Evolutionary conservation across 2,888 invertebrate genomes (phyloP), one percentile per base, ranked within the genome.

Genomic region (Cordilura impudica): DNA sequence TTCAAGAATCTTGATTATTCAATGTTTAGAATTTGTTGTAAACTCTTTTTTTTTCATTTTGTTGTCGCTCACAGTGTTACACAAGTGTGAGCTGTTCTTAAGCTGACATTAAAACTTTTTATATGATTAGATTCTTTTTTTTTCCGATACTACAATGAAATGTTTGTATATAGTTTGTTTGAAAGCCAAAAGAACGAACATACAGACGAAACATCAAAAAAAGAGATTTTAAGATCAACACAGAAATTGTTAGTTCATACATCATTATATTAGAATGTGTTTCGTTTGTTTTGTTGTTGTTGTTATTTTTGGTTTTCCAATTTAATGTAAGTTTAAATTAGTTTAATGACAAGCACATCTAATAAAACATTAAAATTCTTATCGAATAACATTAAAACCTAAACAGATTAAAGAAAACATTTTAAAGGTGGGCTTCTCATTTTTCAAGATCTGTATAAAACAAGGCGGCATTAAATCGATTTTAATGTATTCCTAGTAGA

Each of bases 401-500:
- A 4, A 39, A 39, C n/a, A 39, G 4, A n/a, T 39, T 39, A n/a
- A 39, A 35, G 12, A 51, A 26, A 53, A 63, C 51, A 63, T 21
- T 31, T 21, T 31, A 47, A 51, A 63, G 63, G 63, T 49, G 63
- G 58, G 63, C 21, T 23, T 47, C 35, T 35, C 43, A 47, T 61
- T 63, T 63, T n/a, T 31, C 12, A 12, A 53, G 35, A 63, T 51
- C 31, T 31, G 63, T 63, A 49, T 63, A 63, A 63, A 63, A 63
- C 63, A 51, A 63, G n/a, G 63, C 49, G 63, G 63, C 63, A 63
- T 63, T 51, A 63, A 63, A 49, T 63, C 49, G 49, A 23, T 23
- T 35, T 63, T 63, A 63, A 63, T 63, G 63, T 35, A 14, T 51
- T 63, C 63, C 49, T 35, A n/a, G n/a, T n/a, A n/a, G 49, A 49